A percentile compares a stretch with the other conserved stretches of the same genome.
Conservation (phyloP, 2,888 invertebrate genomes). For the Pristionchus arcanus region DNA sequence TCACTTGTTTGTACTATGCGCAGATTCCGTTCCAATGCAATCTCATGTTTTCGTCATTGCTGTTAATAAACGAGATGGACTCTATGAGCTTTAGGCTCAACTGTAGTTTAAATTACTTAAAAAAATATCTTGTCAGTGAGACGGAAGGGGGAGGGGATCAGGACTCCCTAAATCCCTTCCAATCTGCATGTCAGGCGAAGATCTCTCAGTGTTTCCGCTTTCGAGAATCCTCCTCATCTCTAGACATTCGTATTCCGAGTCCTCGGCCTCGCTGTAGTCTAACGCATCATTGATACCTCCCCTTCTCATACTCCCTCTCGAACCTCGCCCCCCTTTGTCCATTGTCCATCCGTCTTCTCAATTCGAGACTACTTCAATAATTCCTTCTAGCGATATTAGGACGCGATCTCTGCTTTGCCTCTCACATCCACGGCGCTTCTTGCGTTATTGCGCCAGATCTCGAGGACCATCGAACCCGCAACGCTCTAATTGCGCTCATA, state of each 20-base stretch:
- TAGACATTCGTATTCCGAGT: neutral
- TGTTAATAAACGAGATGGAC: neutral
- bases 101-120: neutral
- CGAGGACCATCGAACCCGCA: neutral
- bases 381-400: neutral
- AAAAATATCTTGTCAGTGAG: neutral
- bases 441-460: neutral
- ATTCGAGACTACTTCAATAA: slow-evolving; percentile 20
- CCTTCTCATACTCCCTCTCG: too few relatives aligned
- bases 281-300: neutral
- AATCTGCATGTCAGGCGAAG: neutral
- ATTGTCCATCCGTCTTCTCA: too few relatives aligned
- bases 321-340: too few relatives aligned
- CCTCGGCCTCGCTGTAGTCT: neutral
- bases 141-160: neutral
- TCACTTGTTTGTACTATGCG: slow-evolving; percentile 4
- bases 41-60: neutral
- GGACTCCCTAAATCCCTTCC: neutral
- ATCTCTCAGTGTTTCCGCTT: neutral
- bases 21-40: neutral
- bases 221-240: neutral
- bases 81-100: neutral
- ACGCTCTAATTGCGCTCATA: neutral
- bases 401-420: neutral
- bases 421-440: neutral